Base-by-base conservation (phyloP, 2,797 vertebrate genomes). In the Todus mexicanus region DNA sequence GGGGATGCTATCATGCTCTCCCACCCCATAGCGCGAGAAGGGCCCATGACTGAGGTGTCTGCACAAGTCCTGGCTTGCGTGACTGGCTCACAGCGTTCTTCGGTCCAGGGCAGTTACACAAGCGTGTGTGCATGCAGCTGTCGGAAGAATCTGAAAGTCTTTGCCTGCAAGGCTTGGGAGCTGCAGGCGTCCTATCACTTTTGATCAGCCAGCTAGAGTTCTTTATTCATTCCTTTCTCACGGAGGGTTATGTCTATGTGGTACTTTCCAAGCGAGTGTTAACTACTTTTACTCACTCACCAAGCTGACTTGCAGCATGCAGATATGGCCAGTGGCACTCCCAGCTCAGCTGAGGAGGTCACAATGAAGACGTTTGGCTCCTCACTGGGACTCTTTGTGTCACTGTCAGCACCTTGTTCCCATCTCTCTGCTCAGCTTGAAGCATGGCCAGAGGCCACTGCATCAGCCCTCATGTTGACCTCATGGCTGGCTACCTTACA, bases 11-110 rank as follows among this genome's bases (percentile, higher is more conserved):
- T 76, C 68, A 54, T 71, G 33, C 31, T 51, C 33, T 68, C 63
- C 37, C 26, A 22, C 27, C 17, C 25, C 12, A 5, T 0, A 27
- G 7, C 0, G 0, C 0, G 4, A 51, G 27, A 72, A 70, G 10
- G 15, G 31, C 27, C 33, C 2, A 4, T n/a, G 68, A 20, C 35
- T 1, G 7, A 86, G 56, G 40, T 40, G 22, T 18, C 43, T 78
- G 66, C 70, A 60, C 56, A 54, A 92, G 71, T 26, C 37, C 51
- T 56, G 56, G 27, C 80, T 79, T 76, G 56, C 1, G 0, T 11
- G 21, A 15, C 25, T 82, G 77, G 33, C 71, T 63, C 0, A 0
- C 56, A 60, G 84, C 0, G 0, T 63, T 92, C 51, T 48, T 90
- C 2, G 0, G n/a, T 63, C 51, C 48, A 42, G 43, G 43, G 50